Evolutionary conservation across 2,113 vertebrate genomes (phyloP).

Genomic region (Rousettus leschenaultii): DNA sequence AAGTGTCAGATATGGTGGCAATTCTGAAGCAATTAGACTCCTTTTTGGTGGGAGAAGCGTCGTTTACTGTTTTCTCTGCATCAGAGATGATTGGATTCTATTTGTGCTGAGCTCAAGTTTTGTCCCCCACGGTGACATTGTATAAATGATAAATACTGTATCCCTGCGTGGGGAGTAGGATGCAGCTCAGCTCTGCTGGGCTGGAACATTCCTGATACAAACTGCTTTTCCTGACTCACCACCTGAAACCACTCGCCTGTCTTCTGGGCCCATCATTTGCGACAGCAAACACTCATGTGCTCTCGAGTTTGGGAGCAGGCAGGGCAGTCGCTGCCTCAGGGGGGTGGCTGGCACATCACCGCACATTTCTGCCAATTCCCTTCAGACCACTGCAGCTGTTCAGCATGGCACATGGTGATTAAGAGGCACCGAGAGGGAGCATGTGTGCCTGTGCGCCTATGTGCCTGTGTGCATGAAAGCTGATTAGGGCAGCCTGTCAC

Average conservation of each 20-base stretch:
- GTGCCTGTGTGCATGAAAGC: slow-evolving; percentile 4
- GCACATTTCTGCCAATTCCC: slow-evolving; percentile 58
- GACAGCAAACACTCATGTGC: slow-evolving; percentile 15
- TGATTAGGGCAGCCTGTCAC: slow-evolving; percentile 51
- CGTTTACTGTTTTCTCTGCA: slow-evolving; percentile 7
- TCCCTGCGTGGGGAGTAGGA: not conserved
- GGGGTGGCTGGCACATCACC: slow-evolving; percentile 51
- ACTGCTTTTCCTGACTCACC: slow-evolving; percentile 52
- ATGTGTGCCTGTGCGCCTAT: not conserved
- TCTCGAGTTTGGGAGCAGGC: slow-evolving; percentile 25
- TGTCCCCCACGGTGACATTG: slow-evolving; percentile 55
- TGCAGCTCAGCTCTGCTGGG: slow-evolving; percentile 46
- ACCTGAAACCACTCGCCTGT: slow-evolving; percentile 64
- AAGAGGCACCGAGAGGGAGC: slow-evolving; percentile 29
- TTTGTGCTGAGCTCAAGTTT: slow-evolving; percentile 58
- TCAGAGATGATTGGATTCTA: slow-evolving; percentile 51
- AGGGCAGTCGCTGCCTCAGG: slow-evolving; percentile 28
- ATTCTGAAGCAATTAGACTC: slow-evolving; percentile 31
- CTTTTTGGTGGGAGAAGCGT: slow-evolving; percentile 23
- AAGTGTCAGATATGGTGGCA: slow-evolving; percentile 18
- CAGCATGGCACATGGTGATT: slow-evolving; percentile 43
- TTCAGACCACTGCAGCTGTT: slow-evolving; percentile 66
- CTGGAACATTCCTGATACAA: slow-evolving; percentile 55
- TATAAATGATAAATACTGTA: slow-evolving; percentile 54
- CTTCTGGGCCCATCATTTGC: slow-evolving; percentile 30